Evolutionary conservation across 2,797 vertebrate genomes (phyloP).

Genomic region (Poecilia picta): DNA sequence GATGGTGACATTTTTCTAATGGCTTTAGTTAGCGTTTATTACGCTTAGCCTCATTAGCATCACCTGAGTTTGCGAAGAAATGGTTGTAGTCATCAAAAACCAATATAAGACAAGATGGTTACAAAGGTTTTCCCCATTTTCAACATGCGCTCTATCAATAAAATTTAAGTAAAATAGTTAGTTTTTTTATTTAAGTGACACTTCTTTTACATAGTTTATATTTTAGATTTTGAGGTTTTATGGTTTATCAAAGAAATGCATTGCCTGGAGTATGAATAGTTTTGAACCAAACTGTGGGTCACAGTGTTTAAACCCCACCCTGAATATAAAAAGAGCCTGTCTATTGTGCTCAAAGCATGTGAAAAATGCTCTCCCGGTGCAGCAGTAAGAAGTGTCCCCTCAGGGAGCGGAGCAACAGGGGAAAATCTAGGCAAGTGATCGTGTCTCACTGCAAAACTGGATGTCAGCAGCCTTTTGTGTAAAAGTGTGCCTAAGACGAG

Average conservation of each 20-base stretch:
- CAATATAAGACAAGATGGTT: background rate
- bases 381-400: constrained; percentile 31
- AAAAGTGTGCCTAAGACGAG: constrained; percentile 24
- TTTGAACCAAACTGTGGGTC: constrained; percentile 4
- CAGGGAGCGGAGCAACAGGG: constrained; percentile 12
- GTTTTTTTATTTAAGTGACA: background rate
- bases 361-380: constrained; percentile 65
- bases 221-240: background rate
- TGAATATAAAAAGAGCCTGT: constrained; percentile 52
- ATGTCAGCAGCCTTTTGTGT: constrained; percentile 32
- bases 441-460: constrained; percentile 34
- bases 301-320: constrained; percentile 49
- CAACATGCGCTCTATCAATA: background rate
- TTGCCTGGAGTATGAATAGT: constrained; percentile 5
- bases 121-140: background rate
- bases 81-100: background rate
- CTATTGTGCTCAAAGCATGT: constrained; percentile 69
- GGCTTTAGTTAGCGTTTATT: background rate
- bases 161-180: background rate
- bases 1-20: background rate
- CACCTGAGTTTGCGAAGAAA: background rate
- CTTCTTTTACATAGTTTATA: background rate
- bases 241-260: background rate
- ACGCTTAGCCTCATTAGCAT: background rate
- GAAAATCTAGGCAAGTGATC: constrained; percentile 27